Evolutionary conservation across 2,113 vertebrate species (phyloP).

Genomic region (Capreolus pygargus): DNA sequence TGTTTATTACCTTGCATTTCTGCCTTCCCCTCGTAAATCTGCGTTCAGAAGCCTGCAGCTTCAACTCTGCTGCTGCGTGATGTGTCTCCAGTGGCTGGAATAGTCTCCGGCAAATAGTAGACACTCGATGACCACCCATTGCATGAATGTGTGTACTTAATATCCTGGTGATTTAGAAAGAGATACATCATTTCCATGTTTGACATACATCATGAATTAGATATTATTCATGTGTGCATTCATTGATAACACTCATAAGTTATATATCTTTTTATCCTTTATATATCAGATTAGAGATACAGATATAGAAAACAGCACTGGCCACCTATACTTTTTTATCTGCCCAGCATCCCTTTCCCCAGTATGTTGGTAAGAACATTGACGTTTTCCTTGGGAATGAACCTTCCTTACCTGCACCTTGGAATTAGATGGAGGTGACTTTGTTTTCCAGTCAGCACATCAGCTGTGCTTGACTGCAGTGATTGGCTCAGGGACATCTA

Average conservation of each 20-base stretch:
- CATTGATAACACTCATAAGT: not conserved
- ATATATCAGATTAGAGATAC: not conserved
- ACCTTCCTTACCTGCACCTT: not conserved
- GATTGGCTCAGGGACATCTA: not conserved
- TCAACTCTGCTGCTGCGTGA: not conserved
- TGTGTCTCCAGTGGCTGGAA: not conserved
- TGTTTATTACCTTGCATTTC: not conserved
- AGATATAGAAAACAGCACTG: not conserved
- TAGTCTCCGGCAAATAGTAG: not conserved
- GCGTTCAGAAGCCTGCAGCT: not conserved
- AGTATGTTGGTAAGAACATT: not conserved
- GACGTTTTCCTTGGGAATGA: not conserved
- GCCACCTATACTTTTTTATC: not conserved
- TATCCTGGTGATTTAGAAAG: not conserved
- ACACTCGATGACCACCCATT: not conserved
- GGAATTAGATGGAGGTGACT: not conserved
- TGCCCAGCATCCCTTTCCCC: not conserved
- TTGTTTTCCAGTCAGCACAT: not conserved
- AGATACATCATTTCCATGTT: not conserved
- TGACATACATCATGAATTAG: not conserved
- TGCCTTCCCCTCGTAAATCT: not conserved
- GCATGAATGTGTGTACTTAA: not conserved
- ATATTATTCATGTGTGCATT: not conserved
- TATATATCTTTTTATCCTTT: not conserved
- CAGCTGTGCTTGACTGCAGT: not conserved